phyloP scores from a whole-genome alignment of 2,888 invertebrate species.

The Patella pellucida region DNA sequence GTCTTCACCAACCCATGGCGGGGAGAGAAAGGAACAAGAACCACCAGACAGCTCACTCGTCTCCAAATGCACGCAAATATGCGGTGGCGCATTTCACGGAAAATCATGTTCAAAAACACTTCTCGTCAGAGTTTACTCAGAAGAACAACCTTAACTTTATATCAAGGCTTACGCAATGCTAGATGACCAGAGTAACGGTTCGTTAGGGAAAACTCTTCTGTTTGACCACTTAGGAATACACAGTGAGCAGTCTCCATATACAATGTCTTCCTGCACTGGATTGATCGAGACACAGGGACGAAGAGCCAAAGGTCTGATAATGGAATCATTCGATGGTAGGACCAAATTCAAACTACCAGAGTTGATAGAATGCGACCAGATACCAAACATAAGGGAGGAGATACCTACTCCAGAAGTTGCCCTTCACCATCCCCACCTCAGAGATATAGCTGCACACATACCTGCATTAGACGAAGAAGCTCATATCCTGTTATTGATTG shows the following conservation, averaged over 20 bases:
- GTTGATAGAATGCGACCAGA: conserved; percentile 35
- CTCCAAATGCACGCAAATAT: conserved; percentile 22
- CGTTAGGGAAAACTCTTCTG: conserved; percentile 24
- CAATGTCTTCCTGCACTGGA: conserved; percentile 33
- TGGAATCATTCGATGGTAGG: conserved; percentile 27
- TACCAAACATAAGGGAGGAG: conserved; percentile 30
- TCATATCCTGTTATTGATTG: conserved; percentile 26
- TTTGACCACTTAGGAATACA: too few species aligned
- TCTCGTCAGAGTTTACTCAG: conserved; percentile 21
- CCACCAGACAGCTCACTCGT: background rate
- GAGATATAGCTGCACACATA: conserved; percentile 16
- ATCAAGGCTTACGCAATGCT: conserved; percentile 25
- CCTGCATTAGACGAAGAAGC: conserved; percentile 21
- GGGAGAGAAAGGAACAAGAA: conserved; percentile 8
- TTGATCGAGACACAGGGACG: conserved; percentile 13
- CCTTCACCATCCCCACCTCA: conserved; percentile 14
- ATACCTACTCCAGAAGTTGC: conserved; percentile 37
- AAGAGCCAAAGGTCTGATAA: conserved; percentile 21
- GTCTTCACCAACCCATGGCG: background rate
- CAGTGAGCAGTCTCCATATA: conserved; percentile 14
- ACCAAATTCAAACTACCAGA: conserved; percentile 25
- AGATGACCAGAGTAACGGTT: conserved; percentile 33
- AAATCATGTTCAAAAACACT: conserved; percentile 27
- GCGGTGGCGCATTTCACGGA: conserved; percentile 14
- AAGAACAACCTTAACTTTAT: conserved; percentile 16